phyloP scores from a whole-genome alignment of 2,113 vertebrate genomes.

The Tringa solitaria region DNA sequence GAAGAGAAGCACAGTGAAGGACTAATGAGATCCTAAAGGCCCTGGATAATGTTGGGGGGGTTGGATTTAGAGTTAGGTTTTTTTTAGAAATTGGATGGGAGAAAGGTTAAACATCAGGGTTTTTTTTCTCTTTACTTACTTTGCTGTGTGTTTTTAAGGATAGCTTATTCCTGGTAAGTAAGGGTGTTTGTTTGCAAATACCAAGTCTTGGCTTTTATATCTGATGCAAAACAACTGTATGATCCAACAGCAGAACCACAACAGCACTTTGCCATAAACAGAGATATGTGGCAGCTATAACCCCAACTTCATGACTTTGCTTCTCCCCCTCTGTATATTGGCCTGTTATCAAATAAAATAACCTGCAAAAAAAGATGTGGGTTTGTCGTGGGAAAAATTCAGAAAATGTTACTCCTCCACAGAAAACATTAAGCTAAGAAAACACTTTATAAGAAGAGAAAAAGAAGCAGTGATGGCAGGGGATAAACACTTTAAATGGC shows the following conservation, averaged over 20 bases:
- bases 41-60: too few relatives aligned
- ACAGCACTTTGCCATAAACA: background rate
- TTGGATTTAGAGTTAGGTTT: background rate
- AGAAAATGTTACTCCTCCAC: background rate
- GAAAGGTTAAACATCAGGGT: background rate
- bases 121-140: background rate
- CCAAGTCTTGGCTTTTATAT: background rate
- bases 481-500: background rate
- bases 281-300: background rate
- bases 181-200: background rate
- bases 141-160: background rate
- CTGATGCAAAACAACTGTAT: background rate
- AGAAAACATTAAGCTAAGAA: background rate
- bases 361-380: background rate
- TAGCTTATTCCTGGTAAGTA: background rate
- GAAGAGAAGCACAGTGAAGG: background rate
- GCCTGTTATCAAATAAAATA: background rate
- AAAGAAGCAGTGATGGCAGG: background rate
- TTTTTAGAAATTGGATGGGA: background rate
- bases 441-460: background rate
- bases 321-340: background rate
- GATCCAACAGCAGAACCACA: background rate
- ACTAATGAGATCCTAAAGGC: background rate
- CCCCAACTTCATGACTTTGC: background rate
- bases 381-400: background rate